Evolutionary conservation across 2,888 invertebrate genomes (phyloP), one percentile per base, ranked within the genome.

Genomic region (Desoria tigrina): DNA sequence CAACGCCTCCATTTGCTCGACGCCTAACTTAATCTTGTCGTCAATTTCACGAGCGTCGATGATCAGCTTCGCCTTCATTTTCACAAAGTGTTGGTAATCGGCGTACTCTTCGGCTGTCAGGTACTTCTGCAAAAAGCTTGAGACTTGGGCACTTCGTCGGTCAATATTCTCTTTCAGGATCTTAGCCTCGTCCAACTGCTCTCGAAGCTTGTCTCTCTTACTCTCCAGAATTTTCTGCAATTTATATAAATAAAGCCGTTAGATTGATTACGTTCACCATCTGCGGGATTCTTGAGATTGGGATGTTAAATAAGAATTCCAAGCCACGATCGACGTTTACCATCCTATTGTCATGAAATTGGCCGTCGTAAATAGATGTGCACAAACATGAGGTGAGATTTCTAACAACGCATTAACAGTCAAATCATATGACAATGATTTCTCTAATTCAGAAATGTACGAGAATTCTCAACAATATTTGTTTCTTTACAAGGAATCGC

Each of bases 1-100:
- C 66, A 92, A 83, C 61, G 90, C 89, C 72, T 84, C 81, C 76
- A 90, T 82, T 81, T 92, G 90, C 80, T 91, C 90, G 79, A 90
- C 89, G 63, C 90, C 88, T 71, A 89, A 83, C 78, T 89, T 88
- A 73, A 92, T 89, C 81, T 90, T 90, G 80, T 92, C 90, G 76
- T 88, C 86, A 74, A 92, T 87, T 79, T 92, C 91, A 76, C 90
- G 85, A 65, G 87, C 85, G 79, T 92, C 90, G 79, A 92, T 88
- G 77, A 90, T 87, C 72, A 92, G 82, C 81, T 90, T 90, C 37
- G 90, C 89, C 82, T 92, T 92, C 88, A 90, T 91, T 79, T 89
- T 88, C 77, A 92, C 88, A 81, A 90, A 92, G 79, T 90, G 89
- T 77, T 88, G 87, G 79, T 90, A 92, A 79, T 91, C 90, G 45